Percentiles rank a stretch among this genome's conserved stretches.
These are phyloP conservation scores for Morone chrysops DNA, from an alignment of 2,113 vertebrate genomes.

Conservation along the genomic window DNA sequence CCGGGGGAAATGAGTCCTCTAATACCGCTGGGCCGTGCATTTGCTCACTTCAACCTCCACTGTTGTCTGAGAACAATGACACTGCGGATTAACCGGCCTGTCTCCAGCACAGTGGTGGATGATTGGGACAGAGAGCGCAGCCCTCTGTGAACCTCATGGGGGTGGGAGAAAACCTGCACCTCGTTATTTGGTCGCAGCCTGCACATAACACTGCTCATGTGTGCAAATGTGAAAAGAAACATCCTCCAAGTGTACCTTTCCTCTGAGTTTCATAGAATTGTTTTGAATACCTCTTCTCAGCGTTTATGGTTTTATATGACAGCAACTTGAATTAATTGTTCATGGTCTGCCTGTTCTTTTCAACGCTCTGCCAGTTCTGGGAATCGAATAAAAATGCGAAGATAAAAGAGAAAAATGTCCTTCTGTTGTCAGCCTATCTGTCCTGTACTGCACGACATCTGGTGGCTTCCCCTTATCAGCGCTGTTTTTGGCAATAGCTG, in stretches of 20 bases:
- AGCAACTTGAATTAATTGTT: conserved; percentile 27
- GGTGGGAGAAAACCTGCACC: conserved; percentile 41
- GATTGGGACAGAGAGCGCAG: conserved; percentile 51
- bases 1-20: conserved; percentile 63
- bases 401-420: conserved; percentile 42
- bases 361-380: conserved; percentile 46
- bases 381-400: conserved; percentile 54
- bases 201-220: conserved; percentile 22
- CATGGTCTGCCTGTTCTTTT: conserved; percentile 43
- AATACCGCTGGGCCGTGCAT: conserved; percentile 64
- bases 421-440: conserved; percentile 19
- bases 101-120: conserved; percentile 58
- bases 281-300: conserved; percentile 20
- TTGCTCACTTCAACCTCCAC: conserved; percentile 76
- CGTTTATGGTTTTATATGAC: conserved; percentile 12
- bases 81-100: conserved; percentile 74
- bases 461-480: conserved; percentile 56
- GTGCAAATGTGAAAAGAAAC: conserved; percentile 14
- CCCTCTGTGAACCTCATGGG: conserved; percentile 60
- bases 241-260: conserved; percentile 9
- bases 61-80: conserved; percentile 81
- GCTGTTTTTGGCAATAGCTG: conserved; percentile 44
- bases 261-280: neutral
- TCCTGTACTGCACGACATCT: conserved; percentile 56
- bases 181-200: conserved; percentile 41